Base-by-base conservation (phyloP, 2,113 vertebrate species). In the Melanerpes aurifrons region DNA sequence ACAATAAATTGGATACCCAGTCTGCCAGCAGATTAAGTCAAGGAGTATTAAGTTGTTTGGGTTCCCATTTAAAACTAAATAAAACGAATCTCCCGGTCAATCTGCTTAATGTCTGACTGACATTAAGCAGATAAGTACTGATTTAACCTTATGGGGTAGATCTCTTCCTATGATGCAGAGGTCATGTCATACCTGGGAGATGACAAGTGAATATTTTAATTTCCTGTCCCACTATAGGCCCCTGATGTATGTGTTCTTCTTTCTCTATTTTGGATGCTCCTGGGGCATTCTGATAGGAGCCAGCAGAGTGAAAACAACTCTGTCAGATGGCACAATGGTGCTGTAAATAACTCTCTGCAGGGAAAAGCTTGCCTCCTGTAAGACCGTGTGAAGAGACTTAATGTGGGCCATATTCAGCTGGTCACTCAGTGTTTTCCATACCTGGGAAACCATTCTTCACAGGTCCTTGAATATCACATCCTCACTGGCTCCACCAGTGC, bases 51-150 rank as follows among this genome's bases (percentile, higher is more conserved):
- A 95, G 73, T 94, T 92, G 93, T 95, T 96, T 94, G 91, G 90
- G 86, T 95, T 92, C 90, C 93, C 77, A 76, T 95, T 95, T 96
- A 73, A 95, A 95, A 94, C 94, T 78, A 90, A 96, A 95, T 89
- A 92, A 88, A 94, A 78, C 0, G 21, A 95, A 40, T 94, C 93
- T 92, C 92, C 83, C 73, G 56, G 67, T 91, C 90, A 96, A 96
- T 96, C 96, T 96, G 95, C 94, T 96, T 96, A 94, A 94, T 86
- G 93, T 81, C 86, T 88, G 76, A 90, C 50, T 83, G 93, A 87
- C 76, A 31, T 81, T 92, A 96, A 96, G 93, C 75, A 94, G 87
- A 95, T 96, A 92, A 96, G 85, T 70, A 79, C 76, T 90, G 95
- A 90, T 93, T 95, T 95, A 95, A 86, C 94, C 86, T 88, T 84